These are phyloP conservation scores for Nycteola revayana DNA, from an alignment of 2,888 invertebrate species.

Conservation along the genomic window DNA sequence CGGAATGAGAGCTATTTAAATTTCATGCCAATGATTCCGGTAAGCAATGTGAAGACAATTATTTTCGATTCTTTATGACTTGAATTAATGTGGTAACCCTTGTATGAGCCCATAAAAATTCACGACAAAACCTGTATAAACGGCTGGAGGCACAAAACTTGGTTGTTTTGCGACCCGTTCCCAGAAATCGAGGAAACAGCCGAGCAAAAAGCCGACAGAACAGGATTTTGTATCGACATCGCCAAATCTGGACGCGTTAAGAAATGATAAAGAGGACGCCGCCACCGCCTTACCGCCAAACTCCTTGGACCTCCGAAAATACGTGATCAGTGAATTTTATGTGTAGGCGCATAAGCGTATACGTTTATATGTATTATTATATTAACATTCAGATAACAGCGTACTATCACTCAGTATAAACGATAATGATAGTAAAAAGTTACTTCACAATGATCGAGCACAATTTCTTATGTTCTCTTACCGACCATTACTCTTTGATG, in stretches of 20 bases:
- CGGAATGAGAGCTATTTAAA: constrained; percentile 23
- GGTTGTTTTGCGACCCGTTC: constrained; percentile 72
- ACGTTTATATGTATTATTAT: too few relatives aligned
- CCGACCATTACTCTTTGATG: constrained; percentile 34
- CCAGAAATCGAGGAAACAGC: constrained; percentile 76
- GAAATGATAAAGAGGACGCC: constrained; percentile 77
- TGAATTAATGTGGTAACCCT: constrained; percentile 60
- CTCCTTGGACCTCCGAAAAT: constrained; percentile 41
- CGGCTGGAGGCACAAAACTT: constrained; percentile 70
- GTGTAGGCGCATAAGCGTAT: too few relatives aligned
- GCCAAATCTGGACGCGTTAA: constrained; percentile 80
- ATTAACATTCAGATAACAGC: too few relatives aligned
- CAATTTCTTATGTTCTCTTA: constrained; percentile 31
- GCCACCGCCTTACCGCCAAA: constrained; percentile 43
- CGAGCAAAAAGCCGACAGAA: constrained; percentile 73
- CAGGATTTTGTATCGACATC: constrained; percentile 78
- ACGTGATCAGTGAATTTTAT: not conserved
- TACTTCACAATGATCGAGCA: constrained; percentile 35
- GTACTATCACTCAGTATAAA: constrained; percentile 1
- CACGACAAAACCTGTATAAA: constrained; percentile 77
- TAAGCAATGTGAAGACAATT: constrained; percentile 32
- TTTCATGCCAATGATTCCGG: constrained; percentile 16
- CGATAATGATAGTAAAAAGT: constrained; percentile 27
- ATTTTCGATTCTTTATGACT: constrained; percentile 54
- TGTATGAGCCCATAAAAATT: constrained; percentile 71